phyloP scores from a whole-genome alignment of 2,113 vertebrate species.

The Sorex fumeus region DNA sequence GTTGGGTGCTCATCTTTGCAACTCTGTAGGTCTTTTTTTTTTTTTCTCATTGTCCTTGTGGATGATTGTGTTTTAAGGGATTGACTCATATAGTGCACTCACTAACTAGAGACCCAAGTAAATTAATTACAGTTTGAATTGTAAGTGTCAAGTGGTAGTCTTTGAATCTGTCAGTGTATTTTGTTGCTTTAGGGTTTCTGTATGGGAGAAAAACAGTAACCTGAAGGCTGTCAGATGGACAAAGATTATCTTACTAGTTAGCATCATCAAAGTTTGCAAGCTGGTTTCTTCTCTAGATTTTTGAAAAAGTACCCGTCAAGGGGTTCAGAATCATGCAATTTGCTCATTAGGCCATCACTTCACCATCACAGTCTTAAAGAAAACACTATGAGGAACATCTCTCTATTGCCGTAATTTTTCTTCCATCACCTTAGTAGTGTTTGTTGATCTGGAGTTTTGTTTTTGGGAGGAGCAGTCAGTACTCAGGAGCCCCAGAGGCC shows the following conservation, averaged over 20 bases:
- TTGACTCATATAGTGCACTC: background rate
- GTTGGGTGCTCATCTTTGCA: background rate
- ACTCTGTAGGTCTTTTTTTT: background rate
- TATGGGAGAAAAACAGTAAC: conserved; percentile 9
- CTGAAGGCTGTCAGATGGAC: background rate
- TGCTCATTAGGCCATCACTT: background rate
- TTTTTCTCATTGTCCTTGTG: background rate
- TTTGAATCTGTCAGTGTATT: conserved; percentile 16
- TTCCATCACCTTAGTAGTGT: conserved; percentile 18
- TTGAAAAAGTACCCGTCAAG: background rate
- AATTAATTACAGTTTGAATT: conserved; percentile 56
- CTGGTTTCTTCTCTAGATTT: background rate
- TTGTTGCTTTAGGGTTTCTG: background rate
- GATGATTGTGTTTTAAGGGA: conserved; percentile 48
- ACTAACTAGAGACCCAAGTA: conserved; percentile 5
- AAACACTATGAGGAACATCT: background rate
- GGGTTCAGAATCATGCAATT: background rate
- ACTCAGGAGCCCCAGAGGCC: too few relatives aligned
- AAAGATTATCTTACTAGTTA: conserved; percentile 5
- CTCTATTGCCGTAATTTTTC: conserved; percentile 24
- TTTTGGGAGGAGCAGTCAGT: background rate
- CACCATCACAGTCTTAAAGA: background rate
- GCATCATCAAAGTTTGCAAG: background rate
- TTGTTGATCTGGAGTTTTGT: background rate
- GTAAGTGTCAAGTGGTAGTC: conserved; percentile 11